phyloP scores from a whole-genome alignment of 2,888 invertebrate species.

The Sepioteuthis lessoniana region DNA sequence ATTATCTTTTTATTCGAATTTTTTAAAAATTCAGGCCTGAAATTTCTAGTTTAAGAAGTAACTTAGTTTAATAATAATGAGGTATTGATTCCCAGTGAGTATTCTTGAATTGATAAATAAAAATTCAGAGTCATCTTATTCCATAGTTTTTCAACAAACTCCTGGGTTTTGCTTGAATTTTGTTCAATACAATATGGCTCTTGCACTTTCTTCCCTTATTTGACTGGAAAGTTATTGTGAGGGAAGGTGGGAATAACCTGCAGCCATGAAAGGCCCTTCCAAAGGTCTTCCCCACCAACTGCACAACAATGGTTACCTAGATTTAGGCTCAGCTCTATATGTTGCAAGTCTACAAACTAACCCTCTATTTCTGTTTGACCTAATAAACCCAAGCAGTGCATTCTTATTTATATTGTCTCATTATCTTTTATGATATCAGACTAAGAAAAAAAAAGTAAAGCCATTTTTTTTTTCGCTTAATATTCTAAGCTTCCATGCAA shows the following conservation, averaged over 20 bases:
- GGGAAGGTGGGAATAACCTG: background rate
- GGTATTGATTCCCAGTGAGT: background rate
- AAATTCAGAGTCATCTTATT: background rate
- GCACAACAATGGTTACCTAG: background rate
- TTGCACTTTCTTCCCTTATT: slow-evolving; percentile 11
- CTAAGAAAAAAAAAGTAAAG: background rate
- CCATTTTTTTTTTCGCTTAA: background rate
- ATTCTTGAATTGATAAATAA: background rate
- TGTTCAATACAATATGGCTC: background rate
- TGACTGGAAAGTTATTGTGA: background rate
- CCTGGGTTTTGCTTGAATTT: slow-evolving; percentile 17
- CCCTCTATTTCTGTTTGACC: background rate
- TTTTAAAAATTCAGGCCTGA: background rate
- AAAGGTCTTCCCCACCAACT: background rate
- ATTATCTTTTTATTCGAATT: too few species aligned
- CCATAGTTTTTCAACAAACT: background rate
- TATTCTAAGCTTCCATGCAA: background rate
- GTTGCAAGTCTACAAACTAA: background rate
- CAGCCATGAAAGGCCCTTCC: background rate
- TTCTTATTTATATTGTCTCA: background rate
- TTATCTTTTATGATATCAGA: background rate
- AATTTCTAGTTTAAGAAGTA: background rate
- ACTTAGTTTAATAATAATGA: background rate
- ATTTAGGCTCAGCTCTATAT: slow-evolving; percentile 1
- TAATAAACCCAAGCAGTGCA: background rate